Conservation (phyloP, 2,888 invertebrate genomes). For the Elmis aenea region DNA sequence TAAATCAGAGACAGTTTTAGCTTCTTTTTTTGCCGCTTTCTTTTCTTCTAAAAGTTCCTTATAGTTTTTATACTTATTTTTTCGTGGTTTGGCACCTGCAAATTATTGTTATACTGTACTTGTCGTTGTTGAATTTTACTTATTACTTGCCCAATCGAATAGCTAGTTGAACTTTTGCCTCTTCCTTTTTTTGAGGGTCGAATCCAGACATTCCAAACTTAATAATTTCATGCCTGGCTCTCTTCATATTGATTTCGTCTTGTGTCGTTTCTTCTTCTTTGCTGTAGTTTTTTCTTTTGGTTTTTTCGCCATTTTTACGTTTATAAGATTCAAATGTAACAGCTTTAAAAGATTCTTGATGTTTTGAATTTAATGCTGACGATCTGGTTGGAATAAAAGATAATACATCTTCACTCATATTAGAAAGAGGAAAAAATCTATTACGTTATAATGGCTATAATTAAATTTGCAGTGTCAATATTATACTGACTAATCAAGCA, state of each 20-base stretch:
- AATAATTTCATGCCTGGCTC: conserved; percentile 73
- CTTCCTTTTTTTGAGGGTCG: conserved; percentile 62
- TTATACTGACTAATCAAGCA: too few relatives aligned
- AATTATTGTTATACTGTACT: conserved; percentile 12
- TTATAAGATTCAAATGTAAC: conserved; percentile 53
- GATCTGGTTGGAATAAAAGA: conserved; percentile 50
- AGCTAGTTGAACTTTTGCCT: conserved; percentile 73
- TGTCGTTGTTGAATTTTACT: not conserved
- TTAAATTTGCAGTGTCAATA: too few relatives aligned
- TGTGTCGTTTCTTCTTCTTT: conserved; percentile 19
- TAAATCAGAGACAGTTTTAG: conserved; percentile 49
- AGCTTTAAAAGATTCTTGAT: conserved; percentile 47
- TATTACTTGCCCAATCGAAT: conserved; percentile 63
- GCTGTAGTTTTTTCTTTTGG: conserved; percentile 16
- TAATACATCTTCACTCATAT: conserved; percentile 6
- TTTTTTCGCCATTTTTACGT: conserved; percentile 49
- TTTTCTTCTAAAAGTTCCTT: conserved; percentile 62
- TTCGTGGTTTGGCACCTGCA: conserved; percentile 72
- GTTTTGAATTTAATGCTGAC: conserved; percentile 48
- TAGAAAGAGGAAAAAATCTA: too few relatives aligned
- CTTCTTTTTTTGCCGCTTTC: conserved; percentile 52
- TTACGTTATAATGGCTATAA: too few relatives aligned
- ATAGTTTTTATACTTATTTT: conserved; percentile 65
- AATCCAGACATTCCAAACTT: conserved; percentile 81
- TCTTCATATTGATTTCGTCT: conserved; percentile 65